Evolutionary conservation across 2,113 vertebrate genomes (phyloP), one percentile per base, ranked within the genome.

Genomic region (Lutjanus erythropterus): DNA sequence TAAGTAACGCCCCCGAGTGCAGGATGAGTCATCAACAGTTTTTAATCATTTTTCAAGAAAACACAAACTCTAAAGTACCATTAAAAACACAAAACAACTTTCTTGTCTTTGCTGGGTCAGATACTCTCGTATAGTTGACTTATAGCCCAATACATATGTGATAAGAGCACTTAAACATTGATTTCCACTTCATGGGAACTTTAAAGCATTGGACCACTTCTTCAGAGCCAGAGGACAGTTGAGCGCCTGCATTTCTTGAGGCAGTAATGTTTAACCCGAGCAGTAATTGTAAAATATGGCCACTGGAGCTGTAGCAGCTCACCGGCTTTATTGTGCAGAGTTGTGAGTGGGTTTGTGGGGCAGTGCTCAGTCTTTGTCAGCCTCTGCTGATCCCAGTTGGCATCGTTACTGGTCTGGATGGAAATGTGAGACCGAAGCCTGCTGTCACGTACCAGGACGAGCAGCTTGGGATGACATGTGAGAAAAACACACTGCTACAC

Each of bases 341-440:
- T 12, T 33, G 65, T 50, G 66, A 35, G 27, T 35, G 39, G 46
- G 39, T 64, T 62, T 62, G 60, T 49, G 68, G 41, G 29, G 5
- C 68, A 29, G 69, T 23, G 4, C 4, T 65, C 52, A 39, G 59
- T 71, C 39, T 71, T 37, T 64, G 29, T 47, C 59, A 49, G 29
- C 15, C 50, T 46, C 47, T 29, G 37, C 21, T 50, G 61, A 66
- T 75, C 69, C 59, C 69, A 31, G 27, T 46, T 29, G 58, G 56
- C 27, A 3, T 55, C 18, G 27, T 78, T 69, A 60, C 31, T 6
- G 42, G 42, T 52, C 31, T 6, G 42, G 42, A 59, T n/a, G 27
- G 61, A 75, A 75, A 21, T 47, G 53, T 33, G 29, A 9, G 50
- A 55, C 50, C 31, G 64, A 69, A 19, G 44, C 15, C 19, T 31